These are phyloP conservation scores for Lithophane ornitopus DNA, from an alignment of 2,888 invertebrate genomes.

Conservation along the genomic window DNA sequence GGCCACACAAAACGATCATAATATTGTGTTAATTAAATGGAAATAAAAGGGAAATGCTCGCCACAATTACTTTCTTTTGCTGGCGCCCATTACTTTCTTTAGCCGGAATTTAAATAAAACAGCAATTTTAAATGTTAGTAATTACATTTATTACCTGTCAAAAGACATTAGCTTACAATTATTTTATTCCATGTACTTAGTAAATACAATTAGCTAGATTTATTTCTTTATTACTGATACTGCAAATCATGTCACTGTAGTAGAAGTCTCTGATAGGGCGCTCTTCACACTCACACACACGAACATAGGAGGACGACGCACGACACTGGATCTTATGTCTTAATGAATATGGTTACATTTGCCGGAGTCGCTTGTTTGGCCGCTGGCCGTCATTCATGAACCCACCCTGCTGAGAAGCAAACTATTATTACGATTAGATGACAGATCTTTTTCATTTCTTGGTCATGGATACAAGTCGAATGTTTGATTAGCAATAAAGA, in stretches of 20 bases:
- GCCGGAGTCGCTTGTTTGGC: constrained; percentile 88
- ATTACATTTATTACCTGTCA: constrained; percentile 89
- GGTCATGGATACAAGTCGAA: constrained; percentile 5
- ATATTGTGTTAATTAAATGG: constrained; percentile 64
- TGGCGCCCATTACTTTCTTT: constrained; percentile 50
- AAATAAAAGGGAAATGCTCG: constrained; percentile 63
- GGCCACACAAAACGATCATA: constrained; percentile 53
- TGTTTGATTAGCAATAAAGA: neutral
- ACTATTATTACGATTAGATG: constrained; percentile 51
- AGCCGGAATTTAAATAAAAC: constrained; percentile 64
- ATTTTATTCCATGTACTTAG: constrained; percentile 88
- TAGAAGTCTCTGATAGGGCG: constrained; percentile 81
- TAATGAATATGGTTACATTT: constrained; percentile 80
- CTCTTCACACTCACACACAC: constrained; percentile 82
- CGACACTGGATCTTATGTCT: constrained; percentile 71
- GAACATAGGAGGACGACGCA: constrained; percentile 83
- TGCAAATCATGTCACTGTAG: constrained; percentile 81
- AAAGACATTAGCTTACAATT: constrained; percentile 88
- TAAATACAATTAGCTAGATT: constrained; percentile 90
- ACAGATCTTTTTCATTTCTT: neutral
- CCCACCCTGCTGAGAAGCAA: constrained; percentile 79
- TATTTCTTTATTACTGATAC: constrained; percentile 73
- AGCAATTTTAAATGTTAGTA: constrained; percentile 81
- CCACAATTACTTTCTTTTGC: constrained; percentile 54
- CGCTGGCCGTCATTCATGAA: constrained; percentile 90